Percentiles rank a stretch among this genome's conserved stretches.
phyloP scores from a whole-genome alignment of 2,113 vertebrate species.

The Castor canadensis region DNA sequence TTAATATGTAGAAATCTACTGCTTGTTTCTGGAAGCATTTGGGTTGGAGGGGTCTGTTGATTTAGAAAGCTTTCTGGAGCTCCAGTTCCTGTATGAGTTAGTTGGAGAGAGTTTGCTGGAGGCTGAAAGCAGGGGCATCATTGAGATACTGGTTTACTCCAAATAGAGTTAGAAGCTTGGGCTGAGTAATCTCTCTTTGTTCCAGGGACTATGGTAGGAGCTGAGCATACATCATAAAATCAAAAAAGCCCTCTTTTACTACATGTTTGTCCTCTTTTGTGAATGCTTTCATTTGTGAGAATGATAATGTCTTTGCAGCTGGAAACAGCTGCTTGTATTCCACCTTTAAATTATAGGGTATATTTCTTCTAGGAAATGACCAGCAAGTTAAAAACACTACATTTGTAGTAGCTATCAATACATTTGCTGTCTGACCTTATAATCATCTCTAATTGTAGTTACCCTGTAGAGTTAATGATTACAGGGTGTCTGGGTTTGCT shows the following conservation, averaged over 20 bases:
- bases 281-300: slow-evolving; percentile 31
- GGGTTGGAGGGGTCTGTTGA: not conserved
- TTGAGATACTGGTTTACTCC: not conserved
- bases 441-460: not conserved
- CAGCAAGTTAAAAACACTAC: slow-evolving; percentile 24
- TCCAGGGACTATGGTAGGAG: not conserved
- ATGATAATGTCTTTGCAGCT: not conserved
- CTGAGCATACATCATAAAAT: not conserved
- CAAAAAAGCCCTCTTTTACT: not conserved
- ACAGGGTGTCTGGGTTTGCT: not conserved
- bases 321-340: not conserved
- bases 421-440: not conserved
- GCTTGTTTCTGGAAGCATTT: not conserved
- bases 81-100: not conserved
- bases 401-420: not conserved
- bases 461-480: not conserved
- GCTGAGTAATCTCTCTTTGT: not conserved
- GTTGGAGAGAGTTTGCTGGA: not conserved
- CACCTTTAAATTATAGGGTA: not conserved
- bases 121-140: not conserved
- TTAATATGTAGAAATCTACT: not conserved
- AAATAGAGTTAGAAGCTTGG: not conserved
- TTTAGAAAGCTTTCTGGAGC: not conserved
- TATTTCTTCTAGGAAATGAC: slow-evolving; percentile 14
- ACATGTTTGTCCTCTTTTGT: too few species aligned